Evolutionary conservation across 2,888 invertebrate species (phyloP), one percentile per base, ranked within the genome.

Genomic region (Lasioglossum lativentre): DNA sequence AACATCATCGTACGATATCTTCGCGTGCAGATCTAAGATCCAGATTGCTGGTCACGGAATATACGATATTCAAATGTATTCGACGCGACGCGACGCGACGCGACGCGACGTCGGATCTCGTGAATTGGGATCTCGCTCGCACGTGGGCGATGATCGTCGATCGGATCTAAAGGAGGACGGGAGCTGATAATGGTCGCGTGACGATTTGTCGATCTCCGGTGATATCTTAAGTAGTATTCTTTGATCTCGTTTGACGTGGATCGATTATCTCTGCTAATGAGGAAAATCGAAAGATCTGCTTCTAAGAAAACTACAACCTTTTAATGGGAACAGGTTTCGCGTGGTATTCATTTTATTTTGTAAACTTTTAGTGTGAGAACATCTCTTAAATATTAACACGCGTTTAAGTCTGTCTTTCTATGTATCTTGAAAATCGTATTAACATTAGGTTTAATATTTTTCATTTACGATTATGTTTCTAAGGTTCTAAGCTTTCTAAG

Each of bases 61-160:
- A 52, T 8, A n/a, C n/a, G n/a, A 79, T 84, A 78, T 84, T 78
- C 77, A 78, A 78, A 84, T 72, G 74, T 56, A 83, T 80, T 73
- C 72, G 30, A 45, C 45, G 16, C 45, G 14, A n/a, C n/a, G n/a
- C n/a, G n/a, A n/a, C n/a, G n/a, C n/a, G n/a, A n/a, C n/a, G n/a
- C n/a, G n/a, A n/a, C 34, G 45, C 45, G 45, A n/a, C 72, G 23
- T 70, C 27, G 14, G 45, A 45, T 70, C 80, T 34, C 30, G 68
- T 66, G 78, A 68, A 68, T 73, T 74, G 16, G 5, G 52, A 56
- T 59, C 80, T 45, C 16, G 68, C 27, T 19, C 23, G 30, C 47
- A 30, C 73, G 40, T 76, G 66, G 47, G 42, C 59, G 80, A 74
- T 27, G 52, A 52, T 38, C n/a, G 66, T 56, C 34, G 74, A 74